Evolutionary conservation across 2,113 vertebrate species (phyloP).

Genomic region (Actenoides hombroni): DNA sequence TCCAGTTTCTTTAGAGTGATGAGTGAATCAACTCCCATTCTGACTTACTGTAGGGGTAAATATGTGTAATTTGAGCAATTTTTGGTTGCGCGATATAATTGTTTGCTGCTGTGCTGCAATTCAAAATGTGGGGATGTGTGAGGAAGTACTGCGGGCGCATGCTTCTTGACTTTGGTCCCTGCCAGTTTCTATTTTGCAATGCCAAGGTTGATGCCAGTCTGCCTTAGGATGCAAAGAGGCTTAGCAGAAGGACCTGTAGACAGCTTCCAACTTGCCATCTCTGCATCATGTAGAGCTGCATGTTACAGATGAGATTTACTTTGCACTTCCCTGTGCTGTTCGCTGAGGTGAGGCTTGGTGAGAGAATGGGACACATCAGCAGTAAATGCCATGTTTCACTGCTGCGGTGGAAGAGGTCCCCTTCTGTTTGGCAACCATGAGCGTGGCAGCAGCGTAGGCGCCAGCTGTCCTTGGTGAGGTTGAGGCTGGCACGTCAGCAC

Average conservation of each 20-base stretch:
- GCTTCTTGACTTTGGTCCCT: constrained; percentile 3
- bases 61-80: constrained; percentile 49
- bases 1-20: constrained; percentile 37
- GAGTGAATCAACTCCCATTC: constrained; percentile 51
- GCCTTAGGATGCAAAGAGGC: neutral
- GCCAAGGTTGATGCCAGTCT: constrained; percentile 8
- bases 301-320: neutral
- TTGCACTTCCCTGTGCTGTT: neutral
- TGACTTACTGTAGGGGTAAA: constrained; percentile 51
- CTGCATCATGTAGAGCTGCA: neutral
- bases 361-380: neutral
- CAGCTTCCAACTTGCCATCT: neutral
- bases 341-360: neutral
- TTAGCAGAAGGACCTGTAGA: neutral
- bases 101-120: neutral
- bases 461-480: neutral
- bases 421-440: neutral
- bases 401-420: accelerated
- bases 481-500: neutral
- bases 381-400: neutral
- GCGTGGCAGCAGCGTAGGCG: neutral
- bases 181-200: constrained; percentile 20
- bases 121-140: neutral
- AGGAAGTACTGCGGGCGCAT: neutral
- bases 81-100: constrained; percentile 22